Evolutionary conservation across 2,113 vertebrate species (phyloP).

Genomic region (Glareola pratincola): DNA sequence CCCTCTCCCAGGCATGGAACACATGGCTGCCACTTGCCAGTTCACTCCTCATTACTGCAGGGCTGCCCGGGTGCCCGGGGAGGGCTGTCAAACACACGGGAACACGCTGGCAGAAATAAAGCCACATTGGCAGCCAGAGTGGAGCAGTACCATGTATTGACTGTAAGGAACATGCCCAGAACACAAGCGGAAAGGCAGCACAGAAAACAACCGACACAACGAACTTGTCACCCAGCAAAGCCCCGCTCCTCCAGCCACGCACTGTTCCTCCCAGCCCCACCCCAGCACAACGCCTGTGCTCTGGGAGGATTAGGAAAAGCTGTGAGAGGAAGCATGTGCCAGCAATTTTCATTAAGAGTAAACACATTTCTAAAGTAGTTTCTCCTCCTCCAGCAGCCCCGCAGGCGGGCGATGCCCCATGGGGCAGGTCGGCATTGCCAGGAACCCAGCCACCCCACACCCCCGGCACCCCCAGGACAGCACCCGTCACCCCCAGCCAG

Average conservation of each 20-base stretch:
- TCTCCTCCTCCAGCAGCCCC: neutral
- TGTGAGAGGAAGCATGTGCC: neutral
- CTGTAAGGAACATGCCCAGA: neutral
- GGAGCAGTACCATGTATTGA: neutral
- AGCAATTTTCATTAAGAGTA: neutral
- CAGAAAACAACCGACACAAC: neutral
- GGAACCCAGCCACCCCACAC: neutral
- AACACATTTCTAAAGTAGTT: neutral
- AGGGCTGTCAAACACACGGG: fast-evolving
- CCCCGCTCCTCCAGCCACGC: neutral
- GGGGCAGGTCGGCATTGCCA: neutral
- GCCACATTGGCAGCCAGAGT: neutral
- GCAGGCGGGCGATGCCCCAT: fast-evolving
- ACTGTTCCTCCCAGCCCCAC: neutral
- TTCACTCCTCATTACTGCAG: fast-evolving
- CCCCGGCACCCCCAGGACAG: fast-evolving
- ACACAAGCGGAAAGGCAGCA: neutral
- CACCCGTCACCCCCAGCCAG: fast-evolving
- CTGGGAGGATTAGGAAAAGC: neutral
- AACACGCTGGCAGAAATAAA: neutral
- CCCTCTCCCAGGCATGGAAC: neutral
- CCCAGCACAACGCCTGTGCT: neutral
- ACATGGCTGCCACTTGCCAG: fast-evolving
- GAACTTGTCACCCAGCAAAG: neutral
- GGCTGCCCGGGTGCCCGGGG: fast-evolving